Evolutionary conservation across 2,797 vertebrate species (phyloP).

Genomic region (Streptopelia turtur): DNA sequence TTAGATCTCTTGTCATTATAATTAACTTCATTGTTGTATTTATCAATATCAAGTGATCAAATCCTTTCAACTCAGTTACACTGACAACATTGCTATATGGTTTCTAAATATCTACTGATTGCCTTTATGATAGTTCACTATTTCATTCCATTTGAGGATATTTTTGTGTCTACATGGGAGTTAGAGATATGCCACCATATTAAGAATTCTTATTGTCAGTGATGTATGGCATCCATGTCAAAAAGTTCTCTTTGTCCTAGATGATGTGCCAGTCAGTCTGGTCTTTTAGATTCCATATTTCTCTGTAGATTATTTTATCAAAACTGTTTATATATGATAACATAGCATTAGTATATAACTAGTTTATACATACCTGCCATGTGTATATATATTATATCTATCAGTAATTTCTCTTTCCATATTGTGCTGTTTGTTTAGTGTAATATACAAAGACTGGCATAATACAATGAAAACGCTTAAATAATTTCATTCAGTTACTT

Average conservation of each 20-base stretch:
- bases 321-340: neutral
- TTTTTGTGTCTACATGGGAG: neutral
- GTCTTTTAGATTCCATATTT: neutral
- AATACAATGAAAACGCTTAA: neutral
- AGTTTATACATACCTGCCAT: neutral
- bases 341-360: neutral
- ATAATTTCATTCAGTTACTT: neutral
- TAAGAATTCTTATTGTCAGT: neutral
- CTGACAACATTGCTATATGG: neutral
- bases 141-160: neutral
- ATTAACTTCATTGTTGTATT: neutral
- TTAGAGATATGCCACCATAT: neutral
- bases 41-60: constrained; percentile 13
- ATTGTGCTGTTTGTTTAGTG: neutral
- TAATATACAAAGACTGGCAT: neutral
- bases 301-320: neutral
- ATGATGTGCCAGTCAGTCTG: neutral
- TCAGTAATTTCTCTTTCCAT: neutral
- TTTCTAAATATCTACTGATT: constrained; percentile 27
- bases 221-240: neutral
- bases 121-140: neutral
- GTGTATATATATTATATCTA: neutral
- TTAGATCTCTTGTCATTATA: neutral
- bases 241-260: neutral
- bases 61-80: neutral